Percentiles rank a stretch among this genome's conserved stretches.
These are phyloP conservation scores for Rhaphigaster nebulosa DNA, from an alignment of 2,888 invertebrate genomes.

Conservation along the genomic window DNA sequence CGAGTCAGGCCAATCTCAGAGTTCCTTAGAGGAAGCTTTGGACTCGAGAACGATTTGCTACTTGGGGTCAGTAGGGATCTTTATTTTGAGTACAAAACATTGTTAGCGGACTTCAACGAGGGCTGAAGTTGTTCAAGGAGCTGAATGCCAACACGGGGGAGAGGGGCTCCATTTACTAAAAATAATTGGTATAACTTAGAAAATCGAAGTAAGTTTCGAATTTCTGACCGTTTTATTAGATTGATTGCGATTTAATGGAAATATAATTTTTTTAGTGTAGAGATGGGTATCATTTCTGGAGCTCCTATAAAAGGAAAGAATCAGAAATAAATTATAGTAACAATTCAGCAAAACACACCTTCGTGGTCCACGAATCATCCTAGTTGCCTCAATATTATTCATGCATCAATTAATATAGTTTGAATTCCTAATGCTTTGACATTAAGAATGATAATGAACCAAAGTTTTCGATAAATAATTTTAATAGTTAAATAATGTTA, in stretches of 20 bases:
- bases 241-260: not conserved
- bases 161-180: not conserved
- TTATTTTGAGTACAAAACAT: not conserved
- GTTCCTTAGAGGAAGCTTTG: not conserved
- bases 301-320: too few species aligned
- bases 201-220: not conserved
- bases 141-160: not conserved
- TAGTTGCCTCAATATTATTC: too few species aligned
- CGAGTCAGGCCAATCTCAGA: not conserved
- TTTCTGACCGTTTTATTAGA: not conserved
- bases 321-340: too few species aligned
- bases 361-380: too few species aligned
- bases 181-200: not conserved
- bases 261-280: too few species aligned
- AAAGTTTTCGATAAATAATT: too few species aligned
- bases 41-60: not conserved
- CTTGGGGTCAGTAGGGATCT: not conserved
- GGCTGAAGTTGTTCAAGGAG: not conserved
- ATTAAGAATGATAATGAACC: too few species aligned
- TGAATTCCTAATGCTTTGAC: too few species aligned
- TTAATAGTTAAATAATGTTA: too few species aligned
- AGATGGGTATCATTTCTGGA: too few species aligned
- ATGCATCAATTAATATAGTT: too few species aligned
- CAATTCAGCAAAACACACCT: too few species aligned
- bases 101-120: not conserved